Evolutionary conservation across 2,888 invertebrate genomes (phyloP).

Genomic region (Pyrocoelia pectoralis): DNA sequence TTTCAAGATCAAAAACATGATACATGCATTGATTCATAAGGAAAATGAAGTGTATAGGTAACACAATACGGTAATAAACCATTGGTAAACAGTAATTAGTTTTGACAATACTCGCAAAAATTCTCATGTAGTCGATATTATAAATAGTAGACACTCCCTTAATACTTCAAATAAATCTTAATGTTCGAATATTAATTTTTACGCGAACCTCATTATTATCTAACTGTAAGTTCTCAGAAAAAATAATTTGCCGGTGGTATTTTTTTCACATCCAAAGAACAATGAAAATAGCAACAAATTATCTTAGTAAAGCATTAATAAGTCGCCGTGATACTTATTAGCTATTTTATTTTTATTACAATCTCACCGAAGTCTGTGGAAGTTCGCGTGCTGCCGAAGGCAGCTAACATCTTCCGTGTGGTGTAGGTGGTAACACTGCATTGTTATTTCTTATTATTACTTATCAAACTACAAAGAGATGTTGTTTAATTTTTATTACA

Average conservation of each 20-base stretch:
- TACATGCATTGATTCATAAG: too few relatives aligned
- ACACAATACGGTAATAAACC: conserved; percentile 1
- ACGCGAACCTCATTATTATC: not conserved
- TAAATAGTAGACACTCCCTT: not conserved
- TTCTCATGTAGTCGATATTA: not conserved
- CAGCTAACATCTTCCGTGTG: conserved; percentile 42
- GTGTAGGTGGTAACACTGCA: conserved; percentile 43
- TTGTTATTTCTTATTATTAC: conserved; percentile 39
- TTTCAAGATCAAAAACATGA: too few relatives aligned
- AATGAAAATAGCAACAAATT: conserved; percentile 5
- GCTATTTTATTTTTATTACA: conserved; percentile 19
- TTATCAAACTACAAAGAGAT: conserved; percentile 25
- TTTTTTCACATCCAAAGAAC: not conserved
- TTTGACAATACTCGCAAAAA: not conserved
- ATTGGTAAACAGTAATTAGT: not conserved
- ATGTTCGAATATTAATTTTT: not conserved
- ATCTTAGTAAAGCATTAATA: conserved; percentile 6
- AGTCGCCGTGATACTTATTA: conserved; percentile 16
- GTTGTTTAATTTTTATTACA: not conserved
- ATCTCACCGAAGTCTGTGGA: conserved; percentile 18
- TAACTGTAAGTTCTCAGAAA: not conserved
- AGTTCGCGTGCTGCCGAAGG: conserved; percentile 38
- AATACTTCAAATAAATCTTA: not conserved
- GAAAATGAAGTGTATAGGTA: not conserved
- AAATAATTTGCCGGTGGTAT: not conserved